Evolutionary conservation across 2,888 invertebrate species (phyloP).

Genomic region (Cheilosia impressa): DNA sequence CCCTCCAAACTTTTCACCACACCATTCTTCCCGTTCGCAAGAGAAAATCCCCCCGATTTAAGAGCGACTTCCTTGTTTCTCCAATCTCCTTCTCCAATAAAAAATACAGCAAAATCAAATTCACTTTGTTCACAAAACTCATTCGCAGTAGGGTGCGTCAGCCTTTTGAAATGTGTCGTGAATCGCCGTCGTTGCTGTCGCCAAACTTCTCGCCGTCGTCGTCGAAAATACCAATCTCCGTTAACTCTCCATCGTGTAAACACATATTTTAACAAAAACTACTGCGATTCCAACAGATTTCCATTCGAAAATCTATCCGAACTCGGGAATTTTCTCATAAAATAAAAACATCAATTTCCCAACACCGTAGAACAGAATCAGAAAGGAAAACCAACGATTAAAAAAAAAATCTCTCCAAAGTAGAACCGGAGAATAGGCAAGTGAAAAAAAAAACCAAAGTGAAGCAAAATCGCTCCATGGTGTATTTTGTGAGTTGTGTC

Average conservation of each 20-base stretch:
- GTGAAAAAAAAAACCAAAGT: conserved; percentile 57
- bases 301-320: conserved; percentile 21
- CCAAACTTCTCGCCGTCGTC: conserved; percentile 32
- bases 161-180: conserved; percentile 66
- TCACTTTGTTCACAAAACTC: conserved; percentile 68
- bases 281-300: conserved; percentile 21
- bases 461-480: conserved; percentile 69
- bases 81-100: conserved; percentile 20
- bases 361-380: conserved; percentile 47
- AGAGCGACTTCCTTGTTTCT: conserved; percentile 9
- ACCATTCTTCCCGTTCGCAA: neutral
- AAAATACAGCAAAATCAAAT: conserved; percentile 45
- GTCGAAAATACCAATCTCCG: conserved; percentile 41
- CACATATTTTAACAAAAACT: conserved; percentile 20
- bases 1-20: neutral
- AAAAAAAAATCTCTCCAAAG: conserved; percentile 43
- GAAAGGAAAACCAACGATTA: conserved; percentile 20
- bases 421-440: conserved; percentile 59
- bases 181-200: conserved; percentile 36
- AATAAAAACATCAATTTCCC: conserved; percentile 33
- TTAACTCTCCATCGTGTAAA: conserved; percentile 37
- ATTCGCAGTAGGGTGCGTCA: conserved; percentile 74
- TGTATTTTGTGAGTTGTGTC: conserved; percentile 65
- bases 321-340: conserved; percentile 19
- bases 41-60: conserved; percentile 5